Evolutionary conservation across 2,113 vertebrate genomes (phyloP).

Genomic region (Catagonus wagneri): DNA sequence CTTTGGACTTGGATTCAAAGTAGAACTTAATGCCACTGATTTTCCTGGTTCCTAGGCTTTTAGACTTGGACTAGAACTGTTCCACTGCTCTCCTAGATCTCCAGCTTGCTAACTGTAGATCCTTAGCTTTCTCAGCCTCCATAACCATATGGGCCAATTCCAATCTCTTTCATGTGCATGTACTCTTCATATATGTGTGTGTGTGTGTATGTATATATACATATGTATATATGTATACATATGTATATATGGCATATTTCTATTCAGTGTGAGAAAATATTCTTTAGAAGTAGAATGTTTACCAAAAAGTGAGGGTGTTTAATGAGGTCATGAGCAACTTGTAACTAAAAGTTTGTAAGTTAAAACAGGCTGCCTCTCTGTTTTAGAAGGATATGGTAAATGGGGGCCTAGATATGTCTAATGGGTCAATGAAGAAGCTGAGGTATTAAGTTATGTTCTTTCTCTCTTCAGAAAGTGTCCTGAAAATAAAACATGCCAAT

Average conservation of each 20-base stretch:
- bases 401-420: neutral
- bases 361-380: neutral
- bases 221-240: neutral
- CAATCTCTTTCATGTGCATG: neutral
- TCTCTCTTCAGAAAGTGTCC: neutral
- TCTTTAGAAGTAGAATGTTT: conserved; percentile 26
- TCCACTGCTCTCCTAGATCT: neutral
- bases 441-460: conserved; percentile 6
- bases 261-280: neutral
- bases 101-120: neutral
- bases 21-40: neutral
- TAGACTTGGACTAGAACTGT: neutral
- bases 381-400: neutral
- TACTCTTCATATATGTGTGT: neutral
- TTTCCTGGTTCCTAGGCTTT: neutral
- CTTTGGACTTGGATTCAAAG: neutral
- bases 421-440: neutral
- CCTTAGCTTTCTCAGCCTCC: neutral
- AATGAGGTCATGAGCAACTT: neutral
- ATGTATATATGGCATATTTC: neutral
- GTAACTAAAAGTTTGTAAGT: neutral
- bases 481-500: neutral
- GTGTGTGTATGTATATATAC: neutral
- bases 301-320: neutral
- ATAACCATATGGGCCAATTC: neutral